Evolutionary conservation across 2,797 vertebrate species (phyloP).

Genomic region (Tragopan temminckii): DNA sequence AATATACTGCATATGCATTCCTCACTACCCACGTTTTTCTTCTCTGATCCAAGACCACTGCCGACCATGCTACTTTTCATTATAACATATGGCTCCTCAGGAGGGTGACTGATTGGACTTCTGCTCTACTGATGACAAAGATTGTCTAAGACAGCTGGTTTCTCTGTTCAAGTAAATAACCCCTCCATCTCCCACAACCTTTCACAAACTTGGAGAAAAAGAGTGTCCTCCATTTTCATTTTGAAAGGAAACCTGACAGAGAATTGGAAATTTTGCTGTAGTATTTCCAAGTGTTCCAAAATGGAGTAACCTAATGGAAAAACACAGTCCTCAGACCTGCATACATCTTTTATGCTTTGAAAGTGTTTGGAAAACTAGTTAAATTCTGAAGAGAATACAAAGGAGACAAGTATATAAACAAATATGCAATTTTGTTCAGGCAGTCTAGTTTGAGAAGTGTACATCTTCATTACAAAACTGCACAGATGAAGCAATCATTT

Average conservation of each 20-base stretch:
- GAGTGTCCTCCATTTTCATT: not conserved
- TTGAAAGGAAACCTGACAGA: not conserved
- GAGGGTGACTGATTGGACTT: not conserved
- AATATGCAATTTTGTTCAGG: not conserved
- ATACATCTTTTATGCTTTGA: not conserved
- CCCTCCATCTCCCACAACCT: not conserved
- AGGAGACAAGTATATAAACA: not conserved
- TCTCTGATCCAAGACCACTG: not conserved
- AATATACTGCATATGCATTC: fast-evolving
- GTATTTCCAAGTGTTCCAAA: not conserved
- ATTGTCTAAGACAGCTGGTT: fast-evolving
- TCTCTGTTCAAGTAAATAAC: not conserved
- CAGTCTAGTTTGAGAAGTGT: not conserved
- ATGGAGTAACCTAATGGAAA: not conserved
- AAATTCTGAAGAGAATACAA: not conserved
- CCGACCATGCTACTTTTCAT: not conserved
- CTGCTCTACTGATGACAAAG: not conserved
- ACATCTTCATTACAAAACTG: not conserved
- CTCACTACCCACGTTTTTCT: not conserved
- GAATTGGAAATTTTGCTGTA: not conserved
- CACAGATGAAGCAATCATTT: fast-evolving
- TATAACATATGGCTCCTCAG: not conserved
- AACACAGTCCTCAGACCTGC: not conserved
- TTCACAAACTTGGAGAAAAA: not conserved
- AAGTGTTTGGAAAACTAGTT: not conserved